These are phyloP conservation scores for Colistium nudipinnis DNA, from an alignment of 2,113 vertebrate species.

Conservation along the genomic window DNA sequence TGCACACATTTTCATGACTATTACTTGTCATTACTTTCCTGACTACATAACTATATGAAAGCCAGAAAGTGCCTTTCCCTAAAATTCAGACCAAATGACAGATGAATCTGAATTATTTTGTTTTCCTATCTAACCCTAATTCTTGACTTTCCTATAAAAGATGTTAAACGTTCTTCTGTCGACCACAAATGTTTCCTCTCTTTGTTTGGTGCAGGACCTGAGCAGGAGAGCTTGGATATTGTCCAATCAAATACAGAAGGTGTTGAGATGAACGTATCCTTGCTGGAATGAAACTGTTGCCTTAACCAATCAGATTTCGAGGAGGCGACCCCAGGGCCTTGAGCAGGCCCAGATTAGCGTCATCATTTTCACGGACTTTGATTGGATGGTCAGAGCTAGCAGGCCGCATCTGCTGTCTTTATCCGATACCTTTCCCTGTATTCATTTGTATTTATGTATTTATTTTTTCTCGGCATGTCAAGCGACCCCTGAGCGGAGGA, in stretches of 20 bases:
- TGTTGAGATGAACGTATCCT: neutral
- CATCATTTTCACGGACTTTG: too few species aligned
- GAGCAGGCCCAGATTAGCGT: too few species aligned
- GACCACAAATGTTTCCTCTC: constrained; percentile 22
- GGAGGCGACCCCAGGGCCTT: too few species aligned
- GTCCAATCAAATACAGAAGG: neutral
- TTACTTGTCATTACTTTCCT: too few species aligned
- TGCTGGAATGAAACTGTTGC: too few species aligned
- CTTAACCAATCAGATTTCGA: too few species aligned
- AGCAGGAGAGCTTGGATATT: neutral
- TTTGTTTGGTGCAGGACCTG: constrained; percentile 19
- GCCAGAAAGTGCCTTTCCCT: neutral
- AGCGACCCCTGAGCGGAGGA: too few species aligned
- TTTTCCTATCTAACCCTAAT: constrained; percentile 26
- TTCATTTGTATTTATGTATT: too few species aligned
- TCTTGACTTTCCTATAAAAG: neutral
- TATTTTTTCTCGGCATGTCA: too few species aligned
- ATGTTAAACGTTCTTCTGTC: neutral
- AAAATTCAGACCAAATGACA: neutral
- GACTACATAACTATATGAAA: neutral
- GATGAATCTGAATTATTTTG: constrained; percentile 28
- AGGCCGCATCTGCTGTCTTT: too few species aligned
- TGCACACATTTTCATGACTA: constrained; percentile 1
- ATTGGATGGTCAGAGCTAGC: too few species aligned
- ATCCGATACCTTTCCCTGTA: too few species aligned